Conservation (phyloP, 2,113 vertebrate species). For the Dasyurus viverrinus region DNA sequence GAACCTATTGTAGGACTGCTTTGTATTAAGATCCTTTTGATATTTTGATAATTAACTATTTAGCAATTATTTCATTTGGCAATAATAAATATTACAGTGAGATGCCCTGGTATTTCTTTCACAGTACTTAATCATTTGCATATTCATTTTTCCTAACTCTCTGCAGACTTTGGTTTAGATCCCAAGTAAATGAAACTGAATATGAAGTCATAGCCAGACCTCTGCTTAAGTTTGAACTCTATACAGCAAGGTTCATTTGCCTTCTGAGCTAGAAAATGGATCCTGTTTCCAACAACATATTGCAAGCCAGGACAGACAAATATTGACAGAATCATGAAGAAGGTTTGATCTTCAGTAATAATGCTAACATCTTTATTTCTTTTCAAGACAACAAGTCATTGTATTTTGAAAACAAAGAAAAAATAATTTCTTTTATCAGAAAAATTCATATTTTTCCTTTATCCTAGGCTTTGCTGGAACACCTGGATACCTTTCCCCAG, state of each 20-base stretch:
- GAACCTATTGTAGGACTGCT: background rate
- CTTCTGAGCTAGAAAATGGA: background rate
- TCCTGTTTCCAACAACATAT: background rate
- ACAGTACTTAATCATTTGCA: background rate
- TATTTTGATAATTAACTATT: background rate
- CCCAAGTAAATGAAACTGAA: background rate
- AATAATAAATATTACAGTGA: background rate
- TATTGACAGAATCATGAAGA: background rate
- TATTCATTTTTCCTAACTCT: background rate
- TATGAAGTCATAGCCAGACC: background rate
- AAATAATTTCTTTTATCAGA: background rate
- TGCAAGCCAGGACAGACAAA: background rate
- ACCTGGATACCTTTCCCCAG: slow-evolving; percentile 97
- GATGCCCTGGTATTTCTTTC: background rate
- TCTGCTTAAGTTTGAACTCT: background rate
- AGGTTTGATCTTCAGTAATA: background rate
- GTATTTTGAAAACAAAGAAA: background rate
- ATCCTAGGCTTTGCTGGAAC: slow-evolving; percentile 95
- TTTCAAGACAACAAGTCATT: background rate
- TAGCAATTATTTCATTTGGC: background rate
- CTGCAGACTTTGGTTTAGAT: slow-evolving; percentile 22
- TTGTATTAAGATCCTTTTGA: background rate
- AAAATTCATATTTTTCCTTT: slow-evolving; percentile 26
- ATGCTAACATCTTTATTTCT: background rate
- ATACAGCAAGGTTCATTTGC: background rate